Base-by-base conservation (phyloP, 2,797 vertebrate genomes). In the Pseudopleuronectes americanus region DNA sequence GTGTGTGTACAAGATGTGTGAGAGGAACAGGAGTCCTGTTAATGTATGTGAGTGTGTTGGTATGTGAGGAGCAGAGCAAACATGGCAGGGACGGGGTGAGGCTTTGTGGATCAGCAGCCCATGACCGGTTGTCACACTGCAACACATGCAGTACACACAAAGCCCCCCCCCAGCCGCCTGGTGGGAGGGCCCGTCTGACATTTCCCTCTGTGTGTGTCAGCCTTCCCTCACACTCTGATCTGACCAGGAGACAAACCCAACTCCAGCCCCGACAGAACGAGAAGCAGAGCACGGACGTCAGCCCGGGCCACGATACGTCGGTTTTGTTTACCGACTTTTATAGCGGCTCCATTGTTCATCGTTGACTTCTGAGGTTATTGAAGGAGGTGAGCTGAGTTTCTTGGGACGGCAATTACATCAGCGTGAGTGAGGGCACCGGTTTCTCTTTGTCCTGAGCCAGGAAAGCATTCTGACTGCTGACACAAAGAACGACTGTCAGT, bases 31-130 rank as follows among this genome's bases (percentile, higher is more conserved):
- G 60, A 81, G 5, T 47, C 22, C 47, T 49, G 77, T 64, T 43
- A 16, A 10, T 61, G 69, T 76, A 74, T 80, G 71, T 72, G 45
- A 67, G 53, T 67, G 83, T 57, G 70, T 49, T 22, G 75, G 70
- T 54, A 63, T 23, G 62, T 62, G 72, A 76, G 59, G 68, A 79
- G 87, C 59, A 83, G 79, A 86, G 80, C 73, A 92, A 91, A 91
- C 77, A 80, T 73, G 85, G 86, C 76, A 77, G 83, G 76, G 80
- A 84, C 4, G 24, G 80, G 28, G 69, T 68, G 85, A 83, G 64
- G 80, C 83, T 91, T 85, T 87, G 88, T 84, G 86, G 89, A 86
- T 81, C 90, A 86, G 75, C 85, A 87, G 89, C 87, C 83, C 84
- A 66, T 84, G 79, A 87, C 90, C 74, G 26, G 83, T 71, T 83